Conservation (phyloP, 2,888 invertebrate species). For the Nymphalis c-album region DNA sequence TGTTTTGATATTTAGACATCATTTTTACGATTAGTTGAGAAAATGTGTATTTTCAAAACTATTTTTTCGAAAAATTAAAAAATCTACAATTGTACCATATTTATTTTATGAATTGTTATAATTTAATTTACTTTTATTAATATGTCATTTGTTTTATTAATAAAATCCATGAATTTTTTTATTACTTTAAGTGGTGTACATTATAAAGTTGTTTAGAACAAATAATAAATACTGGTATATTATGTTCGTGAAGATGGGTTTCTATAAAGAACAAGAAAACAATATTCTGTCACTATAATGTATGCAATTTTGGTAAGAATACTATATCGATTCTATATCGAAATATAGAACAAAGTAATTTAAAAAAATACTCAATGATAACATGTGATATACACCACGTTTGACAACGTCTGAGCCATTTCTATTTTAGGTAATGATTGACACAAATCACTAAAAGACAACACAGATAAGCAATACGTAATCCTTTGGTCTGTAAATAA, state of each 20-base stretch:
- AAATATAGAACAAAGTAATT: too few species aligned
- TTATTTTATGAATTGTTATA: background rate
- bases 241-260: too few species aligned
- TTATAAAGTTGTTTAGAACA: too few species aligned
- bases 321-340: too few species aligned
- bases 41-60: background rate
- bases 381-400: background rate
- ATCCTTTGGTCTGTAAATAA: conserved; percentile 31
- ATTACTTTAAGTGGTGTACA: too few species aligned
- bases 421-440: conserved; percentile 2
- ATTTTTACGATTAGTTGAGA: background rate
- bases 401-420: background rate
- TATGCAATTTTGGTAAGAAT: too few species aligned
- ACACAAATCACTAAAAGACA: conserved; percentile 16
- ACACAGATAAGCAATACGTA: conserved; percentile 23
- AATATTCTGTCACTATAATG: too few species aligned
- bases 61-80: background rate
- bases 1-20: conserved; percentile 4
- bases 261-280: too few species aligned
- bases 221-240: too few species aligned
- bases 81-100: background rate
- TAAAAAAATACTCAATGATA: background rate
- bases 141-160: too few species aligned
- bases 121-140: too few species aligned
- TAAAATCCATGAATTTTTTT: too few species aligned